These are phyloP conservation scores for Bembecia ichneumoniformis DNA, from an alignment of 2,888 invertebrate species.

Conservation along the genomic window DNA sequence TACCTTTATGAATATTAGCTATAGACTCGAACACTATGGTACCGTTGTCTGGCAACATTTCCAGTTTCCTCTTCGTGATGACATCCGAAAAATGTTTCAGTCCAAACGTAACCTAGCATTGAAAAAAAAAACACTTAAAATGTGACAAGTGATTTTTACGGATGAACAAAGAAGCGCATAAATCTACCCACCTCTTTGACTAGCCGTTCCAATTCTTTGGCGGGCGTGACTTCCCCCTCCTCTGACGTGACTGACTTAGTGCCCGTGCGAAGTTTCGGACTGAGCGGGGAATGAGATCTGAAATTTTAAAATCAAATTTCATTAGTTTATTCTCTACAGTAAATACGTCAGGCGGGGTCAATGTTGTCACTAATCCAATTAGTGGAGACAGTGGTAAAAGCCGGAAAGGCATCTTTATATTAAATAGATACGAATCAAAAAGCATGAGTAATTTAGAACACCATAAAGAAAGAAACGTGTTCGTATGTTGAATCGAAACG, in stretches of 20 bases:
- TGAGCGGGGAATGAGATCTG: conserved; percentile 77
- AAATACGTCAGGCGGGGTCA: not conserved
- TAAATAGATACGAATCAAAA: no score
- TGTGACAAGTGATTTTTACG: conserved; percentile 15
- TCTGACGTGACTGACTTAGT: conserved; percentile 67
- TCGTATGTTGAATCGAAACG: no score
- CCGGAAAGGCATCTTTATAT: no score
- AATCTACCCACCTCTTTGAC: conserved; percentile 73
- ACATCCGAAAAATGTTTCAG: conserved; percentile 94
- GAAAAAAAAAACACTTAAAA: conserved; percentile 16
- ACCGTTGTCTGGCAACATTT: conserved; percentile 94
- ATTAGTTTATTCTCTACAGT: no score
- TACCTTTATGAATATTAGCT: conserved; percentile 85
- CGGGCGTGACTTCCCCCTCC: conserved; percentile 75
- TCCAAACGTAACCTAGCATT: conserved; percentile 59
- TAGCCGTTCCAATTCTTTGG: conserved; percentile 81
- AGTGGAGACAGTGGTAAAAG: no score
- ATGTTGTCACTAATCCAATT: no score
- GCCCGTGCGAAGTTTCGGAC: conserved; percentile 71
- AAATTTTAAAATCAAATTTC: not conserved
- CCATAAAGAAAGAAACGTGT: no score
- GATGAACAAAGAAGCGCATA: conserved; percentile 12
- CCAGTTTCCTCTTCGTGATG: conserved; percentile 90
- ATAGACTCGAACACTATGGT: conserved; percentile 94
- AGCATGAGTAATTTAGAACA: no score